phyloP scores from a whole-genome alignment of 2,113 vertebrate species.

The Ochotona curzoniae region DNA sequence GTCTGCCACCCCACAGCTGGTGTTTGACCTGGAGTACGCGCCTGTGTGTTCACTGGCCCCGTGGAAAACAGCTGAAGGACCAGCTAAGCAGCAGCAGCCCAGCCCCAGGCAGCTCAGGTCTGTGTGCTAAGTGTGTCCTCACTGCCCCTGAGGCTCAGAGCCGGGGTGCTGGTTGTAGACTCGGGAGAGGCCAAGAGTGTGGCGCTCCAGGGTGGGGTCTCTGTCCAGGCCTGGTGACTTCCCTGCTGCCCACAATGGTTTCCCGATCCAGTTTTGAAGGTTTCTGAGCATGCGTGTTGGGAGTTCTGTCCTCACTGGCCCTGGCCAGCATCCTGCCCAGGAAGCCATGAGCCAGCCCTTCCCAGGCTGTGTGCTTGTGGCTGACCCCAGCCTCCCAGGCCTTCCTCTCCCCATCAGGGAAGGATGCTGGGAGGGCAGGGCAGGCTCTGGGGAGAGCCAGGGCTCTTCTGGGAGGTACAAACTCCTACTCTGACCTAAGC shows the following conservation, averaged over 20 bases:
- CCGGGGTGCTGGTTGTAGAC: not conserved
- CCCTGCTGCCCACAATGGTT: not conserved
- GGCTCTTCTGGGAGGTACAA: conserved; percentile 10
- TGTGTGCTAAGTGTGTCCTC: not conserved
- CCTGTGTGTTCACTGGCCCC: too few species aligned
- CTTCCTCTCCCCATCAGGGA: conserved; percentile 57
- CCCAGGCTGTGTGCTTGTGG: not conserved
- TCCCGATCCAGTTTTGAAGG: conserved; percentile 21
- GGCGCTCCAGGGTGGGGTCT: not conserved
- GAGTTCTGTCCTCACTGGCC: not conserved
- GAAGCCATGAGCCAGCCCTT: not conserved
- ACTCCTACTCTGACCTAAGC: not conserved
- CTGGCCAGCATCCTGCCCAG: not conserved
- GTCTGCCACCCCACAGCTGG: rapidly evolving
- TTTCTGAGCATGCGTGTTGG: conserved; percentile 41
- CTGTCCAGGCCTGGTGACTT: not conserved
- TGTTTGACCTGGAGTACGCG: not conserved
- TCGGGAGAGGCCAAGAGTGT: not conserved
- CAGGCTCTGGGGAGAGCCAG: not conserved
- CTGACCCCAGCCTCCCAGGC: conserved; percentile 59
- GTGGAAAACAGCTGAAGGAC: not conserved
- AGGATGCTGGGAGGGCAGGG: conserved; percentile 46
- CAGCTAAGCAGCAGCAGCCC: not conserved
- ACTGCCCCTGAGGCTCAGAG: not conserved
- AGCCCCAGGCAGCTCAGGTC: not conserved